phyloP scores from a whole-genome alignment of 2,113 vertebrate species.

The Hydropotes inermis region DNA sequence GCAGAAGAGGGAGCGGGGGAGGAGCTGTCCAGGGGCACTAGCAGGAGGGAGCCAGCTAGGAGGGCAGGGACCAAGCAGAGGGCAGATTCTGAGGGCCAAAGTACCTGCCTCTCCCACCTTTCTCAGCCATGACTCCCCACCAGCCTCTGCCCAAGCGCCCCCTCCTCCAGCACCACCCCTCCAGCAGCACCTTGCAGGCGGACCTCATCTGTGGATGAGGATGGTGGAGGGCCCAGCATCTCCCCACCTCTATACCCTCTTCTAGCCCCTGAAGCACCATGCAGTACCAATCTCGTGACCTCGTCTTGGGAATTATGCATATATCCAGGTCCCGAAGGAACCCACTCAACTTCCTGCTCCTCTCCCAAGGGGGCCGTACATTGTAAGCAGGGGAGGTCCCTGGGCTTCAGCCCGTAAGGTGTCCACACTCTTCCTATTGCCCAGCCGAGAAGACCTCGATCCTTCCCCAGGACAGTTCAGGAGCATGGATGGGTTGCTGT shows the following conservation, averaged over 20 bases:
- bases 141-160: background rate
- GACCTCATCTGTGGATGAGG: background rate
- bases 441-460: background rate
- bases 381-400: background rate
- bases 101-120: background rate
- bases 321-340: background rate
- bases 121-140: too few species aligned
- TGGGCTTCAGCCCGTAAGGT: too few species aligned
- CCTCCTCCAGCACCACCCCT: background rate
- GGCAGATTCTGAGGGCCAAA: background rate
- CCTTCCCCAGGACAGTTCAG: background rate
- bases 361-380: background rate
- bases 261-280: background rate
- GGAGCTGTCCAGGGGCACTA: background rate
- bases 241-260: background rate
- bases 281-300: background rate
- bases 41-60: background rate
- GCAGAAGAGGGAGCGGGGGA: background rate
- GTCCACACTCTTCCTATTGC: background rate
- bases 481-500: rapidly evolving
- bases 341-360: background rate
- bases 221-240: background rate
- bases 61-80: background rate
- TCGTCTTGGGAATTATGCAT: background rate
- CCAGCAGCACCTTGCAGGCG: background rate